Conservation (phyloP, 2,113 vertebrate species). For the Melozone crissalis region DNA sequence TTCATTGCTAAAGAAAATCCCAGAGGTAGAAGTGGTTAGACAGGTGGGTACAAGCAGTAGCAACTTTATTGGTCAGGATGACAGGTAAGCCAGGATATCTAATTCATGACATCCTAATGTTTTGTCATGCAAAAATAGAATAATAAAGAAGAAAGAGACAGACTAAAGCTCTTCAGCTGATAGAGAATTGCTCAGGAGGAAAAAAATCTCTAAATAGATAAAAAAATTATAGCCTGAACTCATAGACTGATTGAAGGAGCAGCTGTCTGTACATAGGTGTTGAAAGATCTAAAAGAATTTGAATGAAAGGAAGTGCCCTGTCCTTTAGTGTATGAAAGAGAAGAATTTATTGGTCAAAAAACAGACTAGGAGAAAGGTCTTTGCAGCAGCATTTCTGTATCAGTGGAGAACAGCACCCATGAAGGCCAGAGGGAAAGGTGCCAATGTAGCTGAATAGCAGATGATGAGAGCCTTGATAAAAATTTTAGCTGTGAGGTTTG, state of each 20-base stretch:
- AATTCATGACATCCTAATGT: neutral
- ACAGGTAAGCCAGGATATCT: neutral
- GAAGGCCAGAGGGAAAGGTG: neutral
- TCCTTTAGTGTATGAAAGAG: neutral
- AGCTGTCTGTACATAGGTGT: neutral
- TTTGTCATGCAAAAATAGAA: neutral
- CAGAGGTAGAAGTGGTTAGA: neutral
- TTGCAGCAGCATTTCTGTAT: neutral
- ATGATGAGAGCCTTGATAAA: neutral
- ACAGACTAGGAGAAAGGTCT: neutral
- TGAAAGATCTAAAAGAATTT: neutral
- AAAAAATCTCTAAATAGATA: neutral
- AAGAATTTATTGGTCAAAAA: neutral
- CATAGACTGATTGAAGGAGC: neutral
- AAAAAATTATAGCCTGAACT: neutral
- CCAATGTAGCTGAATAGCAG: neutral
- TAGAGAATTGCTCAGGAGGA: neutral
- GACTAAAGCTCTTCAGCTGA: neutral
- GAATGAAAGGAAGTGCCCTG: neutral
- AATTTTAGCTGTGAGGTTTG: neutral
- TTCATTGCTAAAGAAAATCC: neutral
- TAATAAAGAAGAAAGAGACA: neutral
- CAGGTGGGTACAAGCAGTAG: accelerated
- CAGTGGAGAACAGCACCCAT: neutral
- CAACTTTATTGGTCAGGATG: neutral